phyloP scores from a whole-genome alignment of 2,888 invertebrate genomes.

The Cecidostiba fungosa region DNA sequence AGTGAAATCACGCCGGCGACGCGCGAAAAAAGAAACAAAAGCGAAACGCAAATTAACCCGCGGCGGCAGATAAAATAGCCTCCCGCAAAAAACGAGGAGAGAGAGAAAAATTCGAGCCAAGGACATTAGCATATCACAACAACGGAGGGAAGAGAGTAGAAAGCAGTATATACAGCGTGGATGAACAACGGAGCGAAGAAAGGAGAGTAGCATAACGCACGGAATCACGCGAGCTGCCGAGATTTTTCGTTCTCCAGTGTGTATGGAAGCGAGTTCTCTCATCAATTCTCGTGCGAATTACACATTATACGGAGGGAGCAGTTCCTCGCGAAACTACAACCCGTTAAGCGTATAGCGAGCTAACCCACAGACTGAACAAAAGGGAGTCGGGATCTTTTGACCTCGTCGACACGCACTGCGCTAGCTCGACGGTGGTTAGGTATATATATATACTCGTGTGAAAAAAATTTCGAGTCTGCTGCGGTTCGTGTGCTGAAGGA shows the following conservation, averaged over 20 bases:
- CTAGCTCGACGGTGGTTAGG: background rate
- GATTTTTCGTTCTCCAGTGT: constrained; percentile 12
- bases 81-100: background rate
- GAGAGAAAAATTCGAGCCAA: constrained; percentile 27
- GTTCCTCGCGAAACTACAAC: constrained; percentile 18
- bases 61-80: constrained; percentile 30
- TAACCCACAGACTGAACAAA: constrained; percentile 12
- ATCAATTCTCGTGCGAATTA: constrained; percentile 56
- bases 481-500: no score
- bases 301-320: constrained; percentile 31
- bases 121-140: constrained; percentile 57
- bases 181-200: constrained; percentile 21
- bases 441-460: background rate
- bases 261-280: background rate
- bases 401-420: background rate
- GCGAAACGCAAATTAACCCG: constrained; percentile 34
- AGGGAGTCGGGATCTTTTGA: constrained; percentile 12
- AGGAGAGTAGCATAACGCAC: background rate
- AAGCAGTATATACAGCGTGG: background rate
- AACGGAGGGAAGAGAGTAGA: background rate
- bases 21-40: background rate
- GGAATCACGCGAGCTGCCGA: constrained; percentile 37
- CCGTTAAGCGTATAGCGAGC: constrained; percentile 13
- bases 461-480: background rate
- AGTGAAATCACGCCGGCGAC: constrained; percentile 3